Conservation (phyloP, 2,888 invertebrate genomes). For the Phyto melanocephala region DNA sequence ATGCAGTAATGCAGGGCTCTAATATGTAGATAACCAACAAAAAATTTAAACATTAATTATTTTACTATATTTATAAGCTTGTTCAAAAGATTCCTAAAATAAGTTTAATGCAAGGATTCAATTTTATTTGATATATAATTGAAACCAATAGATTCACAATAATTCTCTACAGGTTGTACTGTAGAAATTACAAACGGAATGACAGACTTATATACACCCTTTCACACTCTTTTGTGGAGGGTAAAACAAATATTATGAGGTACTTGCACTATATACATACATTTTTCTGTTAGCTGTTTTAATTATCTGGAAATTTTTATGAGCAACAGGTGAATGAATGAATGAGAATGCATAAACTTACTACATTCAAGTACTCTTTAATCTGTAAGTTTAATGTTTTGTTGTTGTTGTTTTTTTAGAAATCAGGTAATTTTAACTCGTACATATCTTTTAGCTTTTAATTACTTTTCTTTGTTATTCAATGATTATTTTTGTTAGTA, state of each 20-base stretch:
- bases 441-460: constrained; percentile 21
- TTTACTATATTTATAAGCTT: no score
- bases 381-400: background rate
- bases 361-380: background rate
- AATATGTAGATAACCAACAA: no score
- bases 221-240: no score
- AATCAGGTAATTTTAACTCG: constrained; percentile 37
- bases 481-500: background rate
- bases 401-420: background rate
- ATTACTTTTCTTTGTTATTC: constrained; percentile 34
- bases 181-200: no score
- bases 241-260: background rate
- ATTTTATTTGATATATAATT: no score
- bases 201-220: no score
- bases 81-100: no score
- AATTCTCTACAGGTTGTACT: no score
- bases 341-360: background rate
- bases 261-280: background rate
- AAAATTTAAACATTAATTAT: no score
- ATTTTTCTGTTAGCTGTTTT: constrained; percentile 1
- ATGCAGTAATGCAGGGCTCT: no score
- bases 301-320: constrained; percentile 1
- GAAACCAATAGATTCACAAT: no score
- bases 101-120: no score
- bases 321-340: constrained; percentile 48